Evolutionary conservation across 2,113 vertebrate species (phyloP).

Genomic region (Oenanthe melanoleuca): DNA sequence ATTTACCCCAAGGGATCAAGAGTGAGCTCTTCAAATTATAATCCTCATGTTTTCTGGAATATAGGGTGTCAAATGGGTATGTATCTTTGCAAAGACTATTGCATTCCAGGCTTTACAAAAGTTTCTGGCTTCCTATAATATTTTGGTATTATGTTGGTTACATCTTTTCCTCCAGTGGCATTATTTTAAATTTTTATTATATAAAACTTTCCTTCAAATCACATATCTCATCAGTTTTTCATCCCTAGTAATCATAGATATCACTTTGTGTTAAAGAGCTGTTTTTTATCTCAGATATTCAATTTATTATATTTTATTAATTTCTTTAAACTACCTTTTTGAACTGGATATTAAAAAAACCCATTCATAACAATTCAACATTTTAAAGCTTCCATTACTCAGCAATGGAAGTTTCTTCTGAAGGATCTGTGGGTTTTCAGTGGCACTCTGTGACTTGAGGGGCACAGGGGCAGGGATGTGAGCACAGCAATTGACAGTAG

Average conservation of each 20-base stretch:
- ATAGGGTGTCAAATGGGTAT: constrained; percentile 88
- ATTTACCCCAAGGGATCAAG: constrained; percentile 84
- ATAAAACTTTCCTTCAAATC: background rate
- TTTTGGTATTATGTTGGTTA: background rate
- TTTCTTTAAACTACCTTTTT: background rate
- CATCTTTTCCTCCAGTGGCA: background rate
- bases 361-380: background rate
- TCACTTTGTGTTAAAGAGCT: background rate
- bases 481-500: background rate
- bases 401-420: background rate
- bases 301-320: background rate
- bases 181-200: background rate
- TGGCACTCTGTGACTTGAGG: background rate
- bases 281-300: background rate
- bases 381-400: background rate
- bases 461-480: background rate
- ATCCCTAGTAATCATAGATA: background rate
- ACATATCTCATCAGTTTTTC: background rate
- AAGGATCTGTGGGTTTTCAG: background rate
- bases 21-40: constrained; percentile 83
- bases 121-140: background rate
- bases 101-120: background rate
- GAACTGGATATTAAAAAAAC: background rate
- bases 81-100: background rate
- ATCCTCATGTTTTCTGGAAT: constrained; percentile 91